phyloP scores from a whole-genome alignment of 1,140 invertebrate genomes.

The Musca domestica region DNA sequence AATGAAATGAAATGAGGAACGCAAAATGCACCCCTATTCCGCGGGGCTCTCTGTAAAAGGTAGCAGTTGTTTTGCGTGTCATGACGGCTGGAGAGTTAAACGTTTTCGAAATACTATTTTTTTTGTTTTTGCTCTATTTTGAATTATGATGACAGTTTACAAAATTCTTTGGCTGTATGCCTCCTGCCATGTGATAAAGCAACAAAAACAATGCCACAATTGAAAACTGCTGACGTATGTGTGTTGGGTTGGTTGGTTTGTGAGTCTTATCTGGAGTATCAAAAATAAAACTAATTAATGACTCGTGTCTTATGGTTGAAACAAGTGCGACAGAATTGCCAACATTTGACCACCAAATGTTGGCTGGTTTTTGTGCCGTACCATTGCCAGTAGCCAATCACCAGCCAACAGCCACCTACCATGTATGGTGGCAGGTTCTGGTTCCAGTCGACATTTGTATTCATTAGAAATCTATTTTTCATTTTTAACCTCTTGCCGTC shows the following conservation, averaged over 20 bases:
- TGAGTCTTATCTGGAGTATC: no score
- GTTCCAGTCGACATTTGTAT: neutral
- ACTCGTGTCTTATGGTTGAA: neutral
- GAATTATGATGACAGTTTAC: conserved; percentile 10
- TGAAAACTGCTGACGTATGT: no score
- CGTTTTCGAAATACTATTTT: neutral
- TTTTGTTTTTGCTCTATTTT: neutral
- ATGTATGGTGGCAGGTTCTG: neutral
- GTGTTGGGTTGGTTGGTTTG: no score
- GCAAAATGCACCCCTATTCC: neutral
- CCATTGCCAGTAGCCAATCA: neutral
- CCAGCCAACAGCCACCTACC: neutral
- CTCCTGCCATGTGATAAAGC: neutral
- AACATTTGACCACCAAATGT: neutral
- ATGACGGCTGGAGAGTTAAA: neutral
- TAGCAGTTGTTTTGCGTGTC: neutral
- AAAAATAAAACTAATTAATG: conserved; percentile 11
- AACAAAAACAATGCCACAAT: neutral
- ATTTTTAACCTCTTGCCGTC: neutral
- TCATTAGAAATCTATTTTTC: neutral
- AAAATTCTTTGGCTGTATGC: neutral
- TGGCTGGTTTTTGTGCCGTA: neutral
- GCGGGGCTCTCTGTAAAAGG: neutral
- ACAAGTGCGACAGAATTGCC: neutral
- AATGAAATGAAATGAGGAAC: neutral